Conservation (phyloP, 1,140 invertebrate genomes). For the Drosophila hydei region DNA sequence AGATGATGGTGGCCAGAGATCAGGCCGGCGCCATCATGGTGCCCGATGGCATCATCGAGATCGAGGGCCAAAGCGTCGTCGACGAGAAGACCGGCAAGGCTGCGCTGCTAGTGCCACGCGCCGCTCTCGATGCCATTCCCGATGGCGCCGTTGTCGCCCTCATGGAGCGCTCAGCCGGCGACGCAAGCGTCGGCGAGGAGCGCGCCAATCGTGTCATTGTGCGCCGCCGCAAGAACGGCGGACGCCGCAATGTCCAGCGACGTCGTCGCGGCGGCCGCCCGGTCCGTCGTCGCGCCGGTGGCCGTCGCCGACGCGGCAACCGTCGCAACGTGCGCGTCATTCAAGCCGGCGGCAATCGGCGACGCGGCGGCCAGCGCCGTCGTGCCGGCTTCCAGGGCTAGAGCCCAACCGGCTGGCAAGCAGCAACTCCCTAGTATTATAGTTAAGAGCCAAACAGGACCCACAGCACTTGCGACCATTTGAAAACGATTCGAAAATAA, state of each 20-base stretch:
- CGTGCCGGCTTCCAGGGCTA: constrained; percentile 57
- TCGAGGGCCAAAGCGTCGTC: constrained; percentile 77
- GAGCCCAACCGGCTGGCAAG: neutral
- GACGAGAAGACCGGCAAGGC: constrained; percentile 80
- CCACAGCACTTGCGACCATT: constrained; percentile 12
- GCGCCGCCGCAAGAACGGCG: constrained; percentile 65
- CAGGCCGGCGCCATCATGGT: constrained; percentile 80
- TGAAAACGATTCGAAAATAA: constrained; percentile 54
- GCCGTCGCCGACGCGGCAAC: constrained; percentile 17
- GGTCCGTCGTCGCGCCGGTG: constrained; percentile 9
- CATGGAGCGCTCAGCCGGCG: constrained; percentile 62
- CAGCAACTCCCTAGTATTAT: constrained; percentile 64
- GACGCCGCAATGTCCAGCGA: constrained; percentile 52
- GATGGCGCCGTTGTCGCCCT: constrained; percentile 77
- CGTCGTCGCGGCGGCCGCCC: constrained; percentile 50
- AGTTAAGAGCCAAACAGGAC: constrained; percentile 56
- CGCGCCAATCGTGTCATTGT: constrained; percentile 78
- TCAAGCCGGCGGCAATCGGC: constrained; percentile 14
- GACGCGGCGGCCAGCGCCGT: constrained; percentile 48
- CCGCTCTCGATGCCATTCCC: constrained; percentile 76
- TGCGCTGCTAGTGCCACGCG: constrained; percentile 70
- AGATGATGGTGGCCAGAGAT: constrained; percentile 75
- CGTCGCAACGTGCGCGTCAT: constrained; percentile 11
- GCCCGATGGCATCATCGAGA: constrained; percentile 78
- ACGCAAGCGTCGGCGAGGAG: constrained; percentile 49